Percentiles rank a stretch among this genome's conserved stretches.
Evolutionary conservation across 1,140 invertebrate genomes (phyloP).

Genomic region (Dinoponera quadriceps): DNA sequence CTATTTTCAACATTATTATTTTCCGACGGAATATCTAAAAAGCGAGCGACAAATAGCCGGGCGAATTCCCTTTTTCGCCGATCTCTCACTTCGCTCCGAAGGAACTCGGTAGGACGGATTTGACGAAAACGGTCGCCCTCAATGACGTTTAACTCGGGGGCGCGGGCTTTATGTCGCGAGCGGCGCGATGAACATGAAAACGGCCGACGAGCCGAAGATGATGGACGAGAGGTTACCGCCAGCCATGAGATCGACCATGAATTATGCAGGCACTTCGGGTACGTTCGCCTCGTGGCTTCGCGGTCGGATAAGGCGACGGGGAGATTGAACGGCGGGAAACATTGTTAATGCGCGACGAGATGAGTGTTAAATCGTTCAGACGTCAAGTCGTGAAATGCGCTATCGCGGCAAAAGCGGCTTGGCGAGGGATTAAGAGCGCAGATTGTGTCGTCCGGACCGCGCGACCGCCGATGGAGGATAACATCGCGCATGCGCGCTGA

Average conservation of each 20-base stretch:
- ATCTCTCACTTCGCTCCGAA: too few species aligned
- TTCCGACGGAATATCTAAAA: too few species aligned
- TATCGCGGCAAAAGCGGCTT: slow-evolving; percentile 24
- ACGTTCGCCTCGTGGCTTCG: slow-evolving; percentile 12
- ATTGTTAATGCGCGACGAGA: slow-evolving; percentile 49
- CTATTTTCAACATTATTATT: too few species aligned
- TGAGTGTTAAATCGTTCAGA: slow-evolving; percentile 50
- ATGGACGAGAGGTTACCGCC: slow-evolving; percentile 62
- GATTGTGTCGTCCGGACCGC: background rate
- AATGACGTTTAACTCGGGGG: slow-evolving; percentile 31
- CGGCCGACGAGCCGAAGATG: slow-evolving; percentile 46
- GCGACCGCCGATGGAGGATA: background rate
- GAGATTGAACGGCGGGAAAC: slow-evolving; percentile 32
- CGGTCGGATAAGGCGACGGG: slow-evolving; percentile 18
- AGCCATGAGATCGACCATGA: slow-evolving; percentile 58
- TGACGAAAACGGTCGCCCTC: background rate
- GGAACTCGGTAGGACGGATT: too few species aligned
- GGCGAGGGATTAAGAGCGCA: background rate
- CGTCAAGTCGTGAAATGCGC: slow-evolving; percentile 23
- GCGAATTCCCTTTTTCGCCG: too few species aligned
- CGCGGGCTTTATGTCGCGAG: slow-evolving; percentile 10
- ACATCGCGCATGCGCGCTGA: too few species aligned
- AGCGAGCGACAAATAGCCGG: too few species aligned
- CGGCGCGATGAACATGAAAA: slow-evolving; percentile 35
- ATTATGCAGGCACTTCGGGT: slow-evolving; percentile 59